Conservation (phyloP, 2,888 invertebrate genomes). For the Argyresthia albistria region DNA sequence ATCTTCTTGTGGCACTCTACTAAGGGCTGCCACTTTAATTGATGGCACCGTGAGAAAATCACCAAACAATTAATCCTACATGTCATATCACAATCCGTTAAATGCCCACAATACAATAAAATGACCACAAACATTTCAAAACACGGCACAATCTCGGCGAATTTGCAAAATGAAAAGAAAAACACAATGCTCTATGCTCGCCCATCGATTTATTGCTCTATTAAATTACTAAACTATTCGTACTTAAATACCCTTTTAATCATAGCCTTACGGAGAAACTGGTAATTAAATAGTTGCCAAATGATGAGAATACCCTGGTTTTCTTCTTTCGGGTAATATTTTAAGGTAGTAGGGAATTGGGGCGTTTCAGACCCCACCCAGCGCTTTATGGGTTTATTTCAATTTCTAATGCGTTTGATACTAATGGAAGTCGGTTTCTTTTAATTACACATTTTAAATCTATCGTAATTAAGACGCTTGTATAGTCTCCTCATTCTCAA, state of each 20-base stretch:
- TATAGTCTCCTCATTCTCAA: too few species aligned
- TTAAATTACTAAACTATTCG: constrained; percentile 28
- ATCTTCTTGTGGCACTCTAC: too few species aligned
- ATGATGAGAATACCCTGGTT: constrained; percentile 45
- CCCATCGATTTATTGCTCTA: constrained; percentile 49
- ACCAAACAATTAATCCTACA: neutral
- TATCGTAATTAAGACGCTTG: constrained; percentile 29
- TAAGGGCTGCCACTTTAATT: too few species aligned
- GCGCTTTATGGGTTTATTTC: constrained; percentile 42
- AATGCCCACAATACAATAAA: neutral
- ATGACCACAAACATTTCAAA: neutral
- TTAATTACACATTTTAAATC: constrained; percentile 44
- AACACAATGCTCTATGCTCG: constrained; percentile 6
- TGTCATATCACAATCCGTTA: neutral
- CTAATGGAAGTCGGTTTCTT: constrained; percentile 33
- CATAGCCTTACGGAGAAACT: constrained; percentile 32
- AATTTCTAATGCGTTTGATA: constrained; percentile 29
- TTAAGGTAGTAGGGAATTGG: constrained; percentile 10
- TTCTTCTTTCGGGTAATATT: constrained; percentile 20
- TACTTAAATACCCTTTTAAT: constrained; percentile 53
- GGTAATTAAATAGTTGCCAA: constrained; percentile 57
- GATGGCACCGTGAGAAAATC: neutral
- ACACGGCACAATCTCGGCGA: neutral
- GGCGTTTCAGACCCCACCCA: constrained; percentile 35
- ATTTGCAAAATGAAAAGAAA: constrained; percentile 7